Evolutionary conservation across 2,888 invertebrate genomes (phyloP), one percentile per base, ranked within the genome.

Genomic region (Oeneis ivallda): DNA sequence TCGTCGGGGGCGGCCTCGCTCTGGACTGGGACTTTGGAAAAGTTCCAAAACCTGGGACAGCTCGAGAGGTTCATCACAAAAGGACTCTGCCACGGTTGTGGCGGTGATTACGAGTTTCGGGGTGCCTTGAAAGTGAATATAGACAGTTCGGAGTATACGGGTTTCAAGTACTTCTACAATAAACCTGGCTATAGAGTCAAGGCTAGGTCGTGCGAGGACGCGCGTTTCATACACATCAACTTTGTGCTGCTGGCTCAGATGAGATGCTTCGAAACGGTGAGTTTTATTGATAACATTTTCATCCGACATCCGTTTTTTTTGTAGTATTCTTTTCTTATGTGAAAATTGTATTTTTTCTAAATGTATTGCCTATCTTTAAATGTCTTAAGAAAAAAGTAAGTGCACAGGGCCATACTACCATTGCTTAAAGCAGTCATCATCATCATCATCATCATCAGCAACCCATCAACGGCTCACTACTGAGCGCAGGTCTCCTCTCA

Each of bases 241-340:
- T 93, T 91, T 79, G 85, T 92, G 68, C 89, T 95, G 71, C 86
- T 94, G 76, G 93, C 93, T 10, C 93, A 94, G 76, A 92, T 95
- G 70, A 87, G 83, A 67, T 89, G 92, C 79, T 95, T 95, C 80
- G 95, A 95, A 84, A 92, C 94, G 94, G 95, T 95, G 84, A 90
- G 89, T 67, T n/a, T 54, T 54, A 34, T 26, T 53, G n/a, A n/a
- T n/a, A 1, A 2, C 32, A 26, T 26, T 26, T 26, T 26, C 26
- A 26, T 26, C 26, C 26, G 26, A 26, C 26, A n/a, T n/a, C n/a
- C n/a, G n/a, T n/a, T n/a, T n/a, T n/a, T n/a, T n/a, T n/a, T n/a
- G n/a, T n/a, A n/a, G n/a, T n/a, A n/a, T n/a, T n/a, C n/a, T n/a
- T n/a, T n/a, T n/a, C n/a, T n/a, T n/a, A n/a, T n/a, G n/a, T n/a